Evolutionary conservation across 2,113 vertebrate genomes (phyloP).

Genomic region (Tamias sibiricus): DNA sequence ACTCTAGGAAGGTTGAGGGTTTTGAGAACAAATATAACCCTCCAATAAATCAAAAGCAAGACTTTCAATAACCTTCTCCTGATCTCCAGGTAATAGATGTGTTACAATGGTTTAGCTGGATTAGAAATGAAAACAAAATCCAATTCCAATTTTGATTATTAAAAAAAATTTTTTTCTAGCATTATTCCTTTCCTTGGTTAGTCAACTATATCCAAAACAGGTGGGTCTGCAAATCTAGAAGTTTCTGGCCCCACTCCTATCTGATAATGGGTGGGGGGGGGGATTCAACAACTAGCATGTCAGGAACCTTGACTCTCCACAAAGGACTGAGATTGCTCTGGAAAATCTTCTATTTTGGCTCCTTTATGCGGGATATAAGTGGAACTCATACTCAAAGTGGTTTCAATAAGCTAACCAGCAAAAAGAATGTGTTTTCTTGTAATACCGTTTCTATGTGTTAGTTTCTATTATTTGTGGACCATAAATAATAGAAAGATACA

Average conservation of each 20-base stretch:
- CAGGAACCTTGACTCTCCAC: not conserved
- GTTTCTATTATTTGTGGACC: conserved; percentile 2
- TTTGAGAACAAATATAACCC: not conserved
- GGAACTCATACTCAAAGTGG: not conserved
- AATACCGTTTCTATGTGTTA: not conserved
- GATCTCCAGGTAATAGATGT: conserved; percentile 6
- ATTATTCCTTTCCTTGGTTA: not conserved
- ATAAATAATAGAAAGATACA: not conserved
- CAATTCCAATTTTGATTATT: conserved; percentile 13
- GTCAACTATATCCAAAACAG: not conserved
- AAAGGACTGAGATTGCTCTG: not conserved
- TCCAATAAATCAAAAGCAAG: conserved; percentile 44
- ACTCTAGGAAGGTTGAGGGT: conserved; percentile 17
- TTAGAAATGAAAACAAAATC: conserved; percentile 19
- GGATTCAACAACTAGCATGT: not conserved
- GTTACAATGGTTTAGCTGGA: not conserved
- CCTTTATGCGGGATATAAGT: not conserved
- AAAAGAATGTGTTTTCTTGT: not conserved
- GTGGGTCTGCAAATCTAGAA: not conserved
- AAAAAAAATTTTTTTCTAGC: not conserved
- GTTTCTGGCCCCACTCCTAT: conserved; percentile 78
- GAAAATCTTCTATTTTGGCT: not conserved
- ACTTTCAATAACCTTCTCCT: conserved; percentile 60
- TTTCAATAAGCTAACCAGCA: not conserved
- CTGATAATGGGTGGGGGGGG: not conserved